Conservation (phyloP, 2,888 invertebrate genomes). For the Drosophila pseudotakahashii region DNA sequence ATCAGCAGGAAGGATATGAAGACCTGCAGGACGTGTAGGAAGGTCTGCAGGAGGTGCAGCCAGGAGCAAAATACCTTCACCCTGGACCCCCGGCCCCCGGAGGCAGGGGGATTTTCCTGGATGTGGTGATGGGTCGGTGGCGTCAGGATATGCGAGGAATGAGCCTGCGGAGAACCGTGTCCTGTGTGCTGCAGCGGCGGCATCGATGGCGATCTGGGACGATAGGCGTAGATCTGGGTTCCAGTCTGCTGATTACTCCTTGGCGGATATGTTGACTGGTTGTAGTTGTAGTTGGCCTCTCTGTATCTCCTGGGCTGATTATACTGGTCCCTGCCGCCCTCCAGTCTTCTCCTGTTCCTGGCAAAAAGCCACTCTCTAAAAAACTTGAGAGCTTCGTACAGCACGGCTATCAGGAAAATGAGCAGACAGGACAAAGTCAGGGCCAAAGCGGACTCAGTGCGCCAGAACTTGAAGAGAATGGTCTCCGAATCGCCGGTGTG, state of each 20-base stretch:
- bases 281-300: neutral
- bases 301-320: neutral
- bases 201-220: slow-evolving; percentile 5
- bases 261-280: neutral
- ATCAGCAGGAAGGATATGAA: slow-evolving; percentile 94
- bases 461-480: slow-evolving; percentile 62
- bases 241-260: neutral
- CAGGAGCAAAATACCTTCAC: slow-evolving; percentile 16
- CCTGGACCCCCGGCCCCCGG: neutral
- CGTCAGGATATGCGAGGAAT: neutral
- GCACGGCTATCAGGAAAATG: slow-evolving; percentile 56
- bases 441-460: slow-evolving; percentile 8
- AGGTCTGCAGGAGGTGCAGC: slow-evolving; percentile 91
- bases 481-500: slow-evolving; percentile 48
- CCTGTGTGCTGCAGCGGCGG: neutral
- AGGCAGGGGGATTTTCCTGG: neutral
- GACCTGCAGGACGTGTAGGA: slow-evolving; percentile 93
- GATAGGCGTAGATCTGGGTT: neutral
- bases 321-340: slow-evolving; percentile 36
- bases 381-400: slow-evolving; percentile 60
- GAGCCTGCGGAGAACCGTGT: neutral
- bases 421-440: slow-evolving; percentile 50
- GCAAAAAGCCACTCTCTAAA: slow-evolving; percentile 54
- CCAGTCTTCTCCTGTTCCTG: slow-evolving; percentile 18
- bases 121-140: neutral